Base-by-base conservation (phyloP, 1,140 invertebrate genomes). In the Scaptomyza montana region DNA sequence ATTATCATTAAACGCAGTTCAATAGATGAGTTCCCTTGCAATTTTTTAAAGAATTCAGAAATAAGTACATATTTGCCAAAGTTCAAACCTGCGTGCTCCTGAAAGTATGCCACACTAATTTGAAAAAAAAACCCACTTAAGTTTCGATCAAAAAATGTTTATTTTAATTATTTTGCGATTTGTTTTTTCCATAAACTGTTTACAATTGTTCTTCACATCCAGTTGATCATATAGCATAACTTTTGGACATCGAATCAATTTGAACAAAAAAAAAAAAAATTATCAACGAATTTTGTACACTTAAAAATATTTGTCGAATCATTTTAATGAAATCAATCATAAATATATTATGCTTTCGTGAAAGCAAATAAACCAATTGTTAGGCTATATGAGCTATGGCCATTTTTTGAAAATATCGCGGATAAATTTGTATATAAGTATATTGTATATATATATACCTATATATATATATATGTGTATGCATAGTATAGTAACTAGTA, bases 121-220 rank as follows among this genome's bases (percentile, higher is more conserved):
- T 1, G 5, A 30, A 49, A 13, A n/a, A 45, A 33, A 57, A 59
- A 56, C 12, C 0, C 7, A 10, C 30, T 53, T 39, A 2, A 12
- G 46, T 9, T 41, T 62, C 63, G 41, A 49, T 54, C 47, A 75
- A 64, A 60, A 75, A 64, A 60, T 75, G 55, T 71, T 75, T 60
- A 75, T 75, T 75, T 71, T 39, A 39, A 69, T 62, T 74, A 55
- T 43, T 43, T 65, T 45, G 46, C 64, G 41, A 33, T 33, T 33
- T 33, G 5, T 36, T 33, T 9, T 33, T 50, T 70, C 53, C 68
- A 33, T 41, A 50, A 70, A 64, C 45, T 45, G 56, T 5, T 19
- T 50, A 63, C 47, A 68, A 39, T 69, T 25, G 21, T 28, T 30
- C 30, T 33, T 33, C 30, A 28, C 46, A 8, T 50, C 49, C 66